Evolutionary conservation across 1,140 invertebrate species (phyloP), one percentile per base, ranked within the genome.

Genomic region (Eubasilissa regina): DNA sequence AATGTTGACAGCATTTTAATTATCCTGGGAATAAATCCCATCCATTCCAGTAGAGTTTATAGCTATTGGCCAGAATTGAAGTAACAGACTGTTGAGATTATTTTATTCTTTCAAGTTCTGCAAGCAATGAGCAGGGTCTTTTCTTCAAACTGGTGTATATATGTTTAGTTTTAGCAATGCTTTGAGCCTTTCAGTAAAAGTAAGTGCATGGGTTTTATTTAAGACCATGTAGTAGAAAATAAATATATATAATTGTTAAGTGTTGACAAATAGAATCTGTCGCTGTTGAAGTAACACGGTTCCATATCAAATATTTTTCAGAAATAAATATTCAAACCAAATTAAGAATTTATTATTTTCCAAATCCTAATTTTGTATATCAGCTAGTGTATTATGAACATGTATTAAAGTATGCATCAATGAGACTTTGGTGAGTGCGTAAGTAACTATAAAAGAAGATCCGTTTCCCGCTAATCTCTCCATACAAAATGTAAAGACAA

Each of bases 251-350:
- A 72, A 56, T 70, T 77, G 73, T 81, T 77, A 82, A 80, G 75
- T 82, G 81, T 82, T 82, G 81, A 82, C 58, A 62, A 66, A 77
- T 78, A 78, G 66, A 74, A 73, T 73, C 47, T 75, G 53, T 73
- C 72, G 19, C 64, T 80, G 78, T 80, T 78, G 77, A 21, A 70
- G 51, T 74, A 53, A 82, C 77, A 80, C 80, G 78, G 72, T 80
- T 82, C 81, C 81, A 82, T 82, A 82, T 82, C 81, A 82, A 80
- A 80, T 82, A 82, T 82, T 82, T 81, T 82, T 82, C 78, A 72
- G 78, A 80, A 82, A 82, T 82, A 82, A 82, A 82, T 78, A 82
- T 80, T 82, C 77, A 73, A 55, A 78, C 25, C 35, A 43, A 73
- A 60, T 3, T 60, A 10, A 35, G 35, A 48, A 53, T 74, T 51